These are phyloP conservation scores for Dallia pectoralis DNA, from an alignment of 2,797 vertebrate species.

Conservation along the genomic window DNA sequence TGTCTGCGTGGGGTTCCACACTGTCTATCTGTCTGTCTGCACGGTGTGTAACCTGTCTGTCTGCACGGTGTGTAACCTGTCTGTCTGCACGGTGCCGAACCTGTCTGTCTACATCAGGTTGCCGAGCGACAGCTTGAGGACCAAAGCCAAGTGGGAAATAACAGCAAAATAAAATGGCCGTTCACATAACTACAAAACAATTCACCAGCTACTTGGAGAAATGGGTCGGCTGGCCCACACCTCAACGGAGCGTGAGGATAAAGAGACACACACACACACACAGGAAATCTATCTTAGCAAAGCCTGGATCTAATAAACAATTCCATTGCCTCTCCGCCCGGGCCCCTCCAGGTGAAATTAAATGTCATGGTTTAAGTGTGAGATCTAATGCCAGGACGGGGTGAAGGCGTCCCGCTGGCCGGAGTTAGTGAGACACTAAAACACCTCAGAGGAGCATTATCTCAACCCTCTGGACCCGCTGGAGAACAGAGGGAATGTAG, in stretches of 20 bases:
- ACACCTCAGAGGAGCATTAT: background rate
- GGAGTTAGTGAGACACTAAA: background rate
- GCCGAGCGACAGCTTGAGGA: conserved; percentile 36
- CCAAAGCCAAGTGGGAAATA: conserved; percentile 58
- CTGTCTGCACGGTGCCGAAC: background rate
- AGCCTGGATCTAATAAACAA: conserved; percentile 54
- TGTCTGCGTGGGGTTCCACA: conserved; percentile 9
- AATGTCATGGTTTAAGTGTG: conserved; percentile 58
- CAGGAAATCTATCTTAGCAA: conserved; percentile 55
- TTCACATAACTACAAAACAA: conserved; percentile 56
- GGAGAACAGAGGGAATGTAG: background rate
- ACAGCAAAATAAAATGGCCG: conserved; percentile 36
- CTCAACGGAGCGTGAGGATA: background rate
- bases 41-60: too few species aligned
- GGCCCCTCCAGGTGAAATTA: conserved; percentile 48
- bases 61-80: too few species aligned
- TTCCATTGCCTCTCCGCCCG: conserved; percentile 48
- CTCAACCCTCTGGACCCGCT: conserved; percentile 23
- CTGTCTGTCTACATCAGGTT: conserved; percentile 16
- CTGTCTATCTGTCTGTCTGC: background rate
- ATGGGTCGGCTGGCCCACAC: conserved; percentile 2
- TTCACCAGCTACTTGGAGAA: conserved; percentile 58
- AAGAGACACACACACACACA: background rate
- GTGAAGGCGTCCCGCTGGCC: background rate
- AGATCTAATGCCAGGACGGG: conserved; percentile 43